These are phyloP conservation scores for Agriopis aurantiaria DNA, from an alignment of 2,888 invertebrate species.

Conservation along the genomic window DNA sequence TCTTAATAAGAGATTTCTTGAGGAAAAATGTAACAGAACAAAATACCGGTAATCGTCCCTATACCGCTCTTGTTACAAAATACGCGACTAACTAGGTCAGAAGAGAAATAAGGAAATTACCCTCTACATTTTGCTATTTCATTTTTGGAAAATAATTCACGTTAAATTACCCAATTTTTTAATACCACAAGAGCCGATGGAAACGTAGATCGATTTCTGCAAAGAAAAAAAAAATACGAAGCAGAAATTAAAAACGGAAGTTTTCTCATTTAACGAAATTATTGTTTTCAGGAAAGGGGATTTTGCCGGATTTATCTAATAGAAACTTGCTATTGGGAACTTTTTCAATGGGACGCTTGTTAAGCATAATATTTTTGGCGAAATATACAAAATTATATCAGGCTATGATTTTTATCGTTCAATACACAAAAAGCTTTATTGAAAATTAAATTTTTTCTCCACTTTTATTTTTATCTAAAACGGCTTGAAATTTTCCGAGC, in stretches of 20 bases:
- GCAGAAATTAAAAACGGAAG: not conserved
- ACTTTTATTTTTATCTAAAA: not conserved
- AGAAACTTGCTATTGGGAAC: constrained; percentile 1
- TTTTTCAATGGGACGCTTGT: not conserved
- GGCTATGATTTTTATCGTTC: not conserved
- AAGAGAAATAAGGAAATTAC: constrained; percentile 2
- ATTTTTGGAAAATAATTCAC: constrained; percentile 4
- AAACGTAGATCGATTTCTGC: not conserved
- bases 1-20: too few species aligned
- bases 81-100: constrained; percentile 9
- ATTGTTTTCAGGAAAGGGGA: constrained; percentile 14
- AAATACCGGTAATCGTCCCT: too few species aligned
- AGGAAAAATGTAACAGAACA: too few species aligned
- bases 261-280: constrained; percentile 3
- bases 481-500: too few species aligned
- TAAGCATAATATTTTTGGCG: not conserved
- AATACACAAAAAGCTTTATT: not conserved
- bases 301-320: constrained; percentile 1
- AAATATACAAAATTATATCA: not conserved
- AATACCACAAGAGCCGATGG: constrained; percentile 11
- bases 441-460: not conserved
- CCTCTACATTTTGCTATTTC: not conserved
- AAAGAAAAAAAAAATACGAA: too few species aligned
- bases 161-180: constrained; percentile 14
- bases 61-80: not conserved